These are phyloP conservation scores for Argyrosomus japonicus DNA, from an alignment of 2,113 vertebrate species.

Conservation along the genomic window DNA sequence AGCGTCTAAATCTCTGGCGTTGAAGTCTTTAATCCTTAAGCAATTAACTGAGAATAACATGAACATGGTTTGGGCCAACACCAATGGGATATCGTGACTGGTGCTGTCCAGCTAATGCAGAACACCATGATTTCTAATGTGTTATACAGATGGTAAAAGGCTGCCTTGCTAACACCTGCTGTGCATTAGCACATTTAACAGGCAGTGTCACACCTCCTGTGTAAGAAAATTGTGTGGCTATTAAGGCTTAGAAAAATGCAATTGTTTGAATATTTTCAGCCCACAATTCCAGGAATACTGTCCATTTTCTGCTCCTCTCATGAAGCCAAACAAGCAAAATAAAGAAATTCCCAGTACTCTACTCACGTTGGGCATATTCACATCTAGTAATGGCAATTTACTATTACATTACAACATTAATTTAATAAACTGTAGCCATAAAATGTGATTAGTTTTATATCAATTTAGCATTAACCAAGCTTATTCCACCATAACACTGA, in stretches of 20 bases:
- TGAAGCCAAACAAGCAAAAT: background rate
- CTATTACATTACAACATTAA: background rate
- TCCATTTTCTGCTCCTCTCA: background rate
- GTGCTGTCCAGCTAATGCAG: conserved; percentile 40
- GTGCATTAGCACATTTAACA: conserved; percentile 60
- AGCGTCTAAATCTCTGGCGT: background rate
- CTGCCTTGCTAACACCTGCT: conserved; percentile 56
- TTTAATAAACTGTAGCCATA: background rate
- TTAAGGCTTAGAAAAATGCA: conserved; percentile 38
- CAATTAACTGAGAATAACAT: conserved; percentile 22
- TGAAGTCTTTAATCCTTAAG: conserved; percentile 1
- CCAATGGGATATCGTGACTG: background rate
- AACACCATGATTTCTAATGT: conserved; percentile 27
- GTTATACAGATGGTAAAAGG: conserved; percentile 63
- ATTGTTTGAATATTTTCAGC: conserved; percentile 31
- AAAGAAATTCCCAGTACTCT: background rate
- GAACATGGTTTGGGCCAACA: background rate
- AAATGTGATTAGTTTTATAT: background rate
- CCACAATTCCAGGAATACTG: background rate
- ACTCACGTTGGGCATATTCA: background rate
- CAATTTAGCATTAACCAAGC: background rate
- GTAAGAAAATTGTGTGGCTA: conserved; percentile 10
- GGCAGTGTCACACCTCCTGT: conserved; percentile 52
- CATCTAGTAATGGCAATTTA: background rate
- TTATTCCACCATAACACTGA: background rate